phyloP scores from a whole-genome alignment of 2,797 vertebrate species.

The Thunnus albacares region DNA sequence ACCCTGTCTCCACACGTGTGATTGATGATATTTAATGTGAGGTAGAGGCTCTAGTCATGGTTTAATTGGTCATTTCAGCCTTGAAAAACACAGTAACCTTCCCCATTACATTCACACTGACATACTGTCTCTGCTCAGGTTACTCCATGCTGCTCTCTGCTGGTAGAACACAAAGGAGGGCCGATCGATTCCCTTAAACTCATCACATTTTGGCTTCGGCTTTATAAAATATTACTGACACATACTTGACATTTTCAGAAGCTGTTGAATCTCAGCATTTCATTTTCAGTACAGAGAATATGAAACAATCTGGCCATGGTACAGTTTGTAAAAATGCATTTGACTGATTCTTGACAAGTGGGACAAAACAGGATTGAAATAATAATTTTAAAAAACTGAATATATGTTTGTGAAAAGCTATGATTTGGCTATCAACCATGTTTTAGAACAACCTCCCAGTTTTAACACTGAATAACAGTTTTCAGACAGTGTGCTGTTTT shows the following conservation, averaged over 20 bases:
- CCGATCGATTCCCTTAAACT: background rate
- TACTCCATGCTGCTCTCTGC: slow-evolving; percentile 74
- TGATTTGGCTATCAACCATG: too few species aligned
- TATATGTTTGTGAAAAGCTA: too few species aligned
- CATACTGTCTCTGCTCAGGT: slow-evolving; percentile 22
- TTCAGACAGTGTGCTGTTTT: too few species aligned
- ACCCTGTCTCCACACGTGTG: slow-evolving; percentile 6
- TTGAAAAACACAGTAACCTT: background rate
- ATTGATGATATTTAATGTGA: background rate
- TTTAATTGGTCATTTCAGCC: background rate
- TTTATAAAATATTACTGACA: background rate
- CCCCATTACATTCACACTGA: background rate
- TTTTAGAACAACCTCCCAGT: too few species aligned
- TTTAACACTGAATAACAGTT: too few species aligned
- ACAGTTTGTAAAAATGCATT: background rate
- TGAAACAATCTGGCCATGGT: background rate
- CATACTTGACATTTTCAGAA: background rate
- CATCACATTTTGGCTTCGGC: background rate
- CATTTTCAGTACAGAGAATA: background rate
- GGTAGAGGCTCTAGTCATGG: background rate
- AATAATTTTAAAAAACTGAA: too few species aligned
- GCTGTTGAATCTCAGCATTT: background rate
- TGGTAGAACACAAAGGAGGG: slow-evolving; percentile 45
- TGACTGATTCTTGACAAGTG: background rate
- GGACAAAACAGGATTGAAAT: too few species aligned